A percentile compares a stretch with the other conserved stretches of the same genome.
Evolutionary conservation across 2,797 vertebrate genomes (phyloP).

Genomic region (Phyllotis vaccarum): DNA sequence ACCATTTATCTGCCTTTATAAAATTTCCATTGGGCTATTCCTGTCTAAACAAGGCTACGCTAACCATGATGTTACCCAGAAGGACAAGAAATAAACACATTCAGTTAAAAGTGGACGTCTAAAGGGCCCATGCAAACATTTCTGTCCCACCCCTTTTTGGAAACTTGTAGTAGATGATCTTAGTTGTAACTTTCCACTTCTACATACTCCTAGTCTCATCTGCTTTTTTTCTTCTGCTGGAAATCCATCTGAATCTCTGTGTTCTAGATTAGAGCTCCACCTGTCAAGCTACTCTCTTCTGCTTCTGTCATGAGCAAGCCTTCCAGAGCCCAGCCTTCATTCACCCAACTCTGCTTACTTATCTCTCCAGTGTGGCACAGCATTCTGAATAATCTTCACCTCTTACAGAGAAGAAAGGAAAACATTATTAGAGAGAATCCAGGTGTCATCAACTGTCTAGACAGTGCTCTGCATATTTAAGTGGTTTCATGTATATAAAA

Average conservation of each 20-base stretch:
- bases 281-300: not conserved
- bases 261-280: not conserved
- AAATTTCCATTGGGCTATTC: slow-evolving; percentile 27
- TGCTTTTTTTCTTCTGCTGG: not conserved
- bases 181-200: not conserved
- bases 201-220: not conserved
- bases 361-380: not conserved
- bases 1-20: slow-evolving; percentile 59
- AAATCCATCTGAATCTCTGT: slow-evolving; percentile 15
- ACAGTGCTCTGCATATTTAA: not conserved
- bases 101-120: slow-evolving; percentile 1
- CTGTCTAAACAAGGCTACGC: slow-evolving; percentile 6
- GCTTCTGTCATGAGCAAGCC: not conserved
- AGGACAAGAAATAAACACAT: slow-evolving; percentile 61
- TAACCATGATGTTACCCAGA: slow-evolving; percentile 38
- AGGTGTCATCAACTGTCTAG: not conserved
- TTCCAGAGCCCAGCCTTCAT: not conserved
- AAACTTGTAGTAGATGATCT: not conserved
- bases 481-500: not conserved
- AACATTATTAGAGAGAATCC: not conserved
- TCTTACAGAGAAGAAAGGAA: not conserved
- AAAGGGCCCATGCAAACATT: not conserved
- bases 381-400: not conserved
- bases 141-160: not conserved
- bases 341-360: not conserved